Conservation (phyloP, 1,140 invertebrate species). For the Artemia franciscana region DNA sequence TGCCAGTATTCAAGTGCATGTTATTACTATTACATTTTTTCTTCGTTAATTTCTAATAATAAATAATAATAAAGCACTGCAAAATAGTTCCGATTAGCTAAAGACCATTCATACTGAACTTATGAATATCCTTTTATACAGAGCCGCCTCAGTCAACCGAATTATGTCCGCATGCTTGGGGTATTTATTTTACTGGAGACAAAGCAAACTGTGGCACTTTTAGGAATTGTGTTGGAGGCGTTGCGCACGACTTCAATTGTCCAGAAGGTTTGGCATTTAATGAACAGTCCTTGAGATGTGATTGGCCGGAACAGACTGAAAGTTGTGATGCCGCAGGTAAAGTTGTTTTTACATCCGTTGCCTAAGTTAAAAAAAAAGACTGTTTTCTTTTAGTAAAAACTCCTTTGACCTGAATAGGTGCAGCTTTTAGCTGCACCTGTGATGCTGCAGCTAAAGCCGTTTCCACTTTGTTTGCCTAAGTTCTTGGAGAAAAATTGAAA, state of each 20-base stretch:
- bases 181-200: conserved; percentile 12
- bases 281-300: conserved; percentile 12
- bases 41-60: no score
- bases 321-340: conserved; percentile 15
- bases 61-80: no score
- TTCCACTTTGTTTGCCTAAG: no score
- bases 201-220: conserved; percentile 12
- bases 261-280: conserved; percentile 17
- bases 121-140: conserved; percentile 19
- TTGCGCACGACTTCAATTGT: conserved; percentile 12
- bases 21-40: no score
- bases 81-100: no score
- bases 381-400: no score
- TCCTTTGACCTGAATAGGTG: no score
- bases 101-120: background rate
- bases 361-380: no score
- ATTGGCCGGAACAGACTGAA: conserved; percentile 15
- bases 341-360: background rate
- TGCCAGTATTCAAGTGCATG: no score
- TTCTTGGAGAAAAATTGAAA: no score
- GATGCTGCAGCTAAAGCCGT: no score
- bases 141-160: conserved; percentile 46
- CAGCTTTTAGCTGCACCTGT: no score
- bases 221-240: conserved; percentile 14
- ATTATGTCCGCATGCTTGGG: conserved; percentile 20